Percentiles rank a stretch among this genome's conserved stretches.
phyloP scores from a whole-genome alignment of 2,113 vertebrate species.

The Penelope pileata region DNA sequence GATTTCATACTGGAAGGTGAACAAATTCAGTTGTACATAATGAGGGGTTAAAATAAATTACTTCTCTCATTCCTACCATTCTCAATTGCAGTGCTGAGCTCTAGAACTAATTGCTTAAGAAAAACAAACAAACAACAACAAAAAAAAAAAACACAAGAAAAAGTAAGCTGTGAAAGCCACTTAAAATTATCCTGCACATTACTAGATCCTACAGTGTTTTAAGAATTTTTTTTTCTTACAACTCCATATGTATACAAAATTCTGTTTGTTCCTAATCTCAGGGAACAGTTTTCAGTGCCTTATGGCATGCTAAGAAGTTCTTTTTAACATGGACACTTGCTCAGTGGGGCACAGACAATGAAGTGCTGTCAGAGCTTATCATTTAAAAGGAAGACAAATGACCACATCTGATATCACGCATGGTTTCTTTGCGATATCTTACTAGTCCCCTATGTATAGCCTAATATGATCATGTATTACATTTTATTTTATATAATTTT shows the following conservation, averaged over 20 bases:
- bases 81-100: not conserved
- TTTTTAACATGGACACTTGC: conserved; percentile 16
- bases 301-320: not conserved
- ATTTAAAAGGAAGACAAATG: conserved; percentile 74
- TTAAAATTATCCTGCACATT: not conserved
- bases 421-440: conserved; percentile 70
- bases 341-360: conserved; percentile 57
- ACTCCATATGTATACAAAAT: not conserved
- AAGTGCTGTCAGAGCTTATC: conserved; percentile 61
- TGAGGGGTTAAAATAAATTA: not conserved
- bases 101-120: not conserved
- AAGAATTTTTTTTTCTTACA: not conserved
- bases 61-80: not conserved
- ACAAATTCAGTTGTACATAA: not conserved
- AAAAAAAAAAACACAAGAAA: not conserved
- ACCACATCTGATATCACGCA: conserved; percentile 73
- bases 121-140: not conserved
- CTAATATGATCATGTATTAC: conserved; percentile 61
- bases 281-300: conserved; percentile 12
- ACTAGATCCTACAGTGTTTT: not conserved
- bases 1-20: not conserved
- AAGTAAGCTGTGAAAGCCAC: not conserved
- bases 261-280: not conserved
- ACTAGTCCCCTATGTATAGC: conserved; percentile 60
- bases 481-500: conserved; percentile 73